phyloP scores from a whole-genome alignment of 2,113 vertebrate genomes.

The Pangasianodon hypophthalmus region DNA sequence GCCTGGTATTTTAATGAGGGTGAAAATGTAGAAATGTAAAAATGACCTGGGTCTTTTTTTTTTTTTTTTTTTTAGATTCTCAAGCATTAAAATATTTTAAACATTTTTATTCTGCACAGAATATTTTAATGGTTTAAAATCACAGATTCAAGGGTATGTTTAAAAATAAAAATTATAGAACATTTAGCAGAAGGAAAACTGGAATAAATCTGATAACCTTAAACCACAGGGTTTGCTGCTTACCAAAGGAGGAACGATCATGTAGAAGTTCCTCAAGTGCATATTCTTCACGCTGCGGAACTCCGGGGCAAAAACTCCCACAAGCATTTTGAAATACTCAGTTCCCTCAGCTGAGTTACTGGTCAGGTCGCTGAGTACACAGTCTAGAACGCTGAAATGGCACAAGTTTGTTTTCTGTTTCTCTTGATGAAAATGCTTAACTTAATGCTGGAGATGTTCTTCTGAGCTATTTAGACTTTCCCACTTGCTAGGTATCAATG shows the following conservation, averaged over 20 bases:
- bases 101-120: not conserved
- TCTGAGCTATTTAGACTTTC: not conserved
- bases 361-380: constrained; percentile 88
- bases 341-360: constrained; percentile 96
- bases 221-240: constrained; percentile 56
- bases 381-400: constrained; percentile 78
- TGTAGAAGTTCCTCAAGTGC: constrained; percentile 96
- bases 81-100: not conserved
- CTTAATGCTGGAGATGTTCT: not conserved
- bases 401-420: not conserved
- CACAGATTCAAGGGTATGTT: not conserved
- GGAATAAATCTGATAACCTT: not conserved
- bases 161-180: not conserved
- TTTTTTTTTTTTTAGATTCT: not conserved
- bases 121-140: not conserved
- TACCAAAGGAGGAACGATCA: constrained; percentile 95
- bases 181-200: not conserved
- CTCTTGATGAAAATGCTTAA: not conserved
- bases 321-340: constrained; percentile 98
- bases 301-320: constrained; percentile 92
- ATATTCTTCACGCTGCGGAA: constrained; percentile 97
- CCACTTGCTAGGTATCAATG: not conserved
- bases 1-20: not conserved
- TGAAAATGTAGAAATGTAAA: not conserved
- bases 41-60: not conserved